A percentile compares a stretch with the other conserved stretches of the same genome.
These are phyloP conservation scores for Drosophila persimilis DNA, from an alignment of 1,140 invertebrate genomes.

Conservation along the genomic window DNA sequence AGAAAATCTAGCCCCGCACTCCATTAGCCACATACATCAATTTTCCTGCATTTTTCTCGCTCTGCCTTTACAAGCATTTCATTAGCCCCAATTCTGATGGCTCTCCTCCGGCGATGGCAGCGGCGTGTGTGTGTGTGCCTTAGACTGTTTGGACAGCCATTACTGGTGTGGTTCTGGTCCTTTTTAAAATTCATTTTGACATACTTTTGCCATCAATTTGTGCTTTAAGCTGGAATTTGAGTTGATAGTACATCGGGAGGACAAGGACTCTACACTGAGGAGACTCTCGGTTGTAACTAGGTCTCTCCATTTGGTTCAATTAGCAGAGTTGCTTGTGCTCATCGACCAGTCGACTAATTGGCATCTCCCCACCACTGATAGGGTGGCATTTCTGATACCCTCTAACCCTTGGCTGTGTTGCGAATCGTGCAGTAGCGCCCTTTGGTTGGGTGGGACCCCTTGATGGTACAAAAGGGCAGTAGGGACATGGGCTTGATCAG, in stretches of 20 bases:
- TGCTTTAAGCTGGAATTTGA: no score
- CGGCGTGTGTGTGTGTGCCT: neutral
- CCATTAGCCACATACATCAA: conserved; percentile 4
- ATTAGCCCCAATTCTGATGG: conserved; percentile 68
- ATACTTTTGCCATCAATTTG: no score
- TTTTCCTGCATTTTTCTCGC: conserved; percentile 34
- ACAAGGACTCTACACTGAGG: neutral
- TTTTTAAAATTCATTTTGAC: no score
- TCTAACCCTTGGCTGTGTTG: neutral
- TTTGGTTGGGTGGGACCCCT: no score
- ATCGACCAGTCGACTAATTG: conserved; percentile 29
- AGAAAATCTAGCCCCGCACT: conserved; percentile 27
- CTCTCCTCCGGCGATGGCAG: conserved; percentile 4
- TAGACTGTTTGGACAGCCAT: conserved; percentile 30
- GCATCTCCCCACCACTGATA: neutral
- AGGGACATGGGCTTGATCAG: no score
- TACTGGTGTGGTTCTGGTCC: no score
- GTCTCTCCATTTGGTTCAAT: conserved; percentile 23
- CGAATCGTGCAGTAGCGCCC: no score
- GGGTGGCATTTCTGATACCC: neutral
- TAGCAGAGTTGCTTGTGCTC: conserved; percentile 24
- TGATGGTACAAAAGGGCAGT: neutral
- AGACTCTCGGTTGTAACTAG: conserved; percentile 12
- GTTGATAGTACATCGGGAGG: no score
- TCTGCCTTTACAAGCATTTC: conserved; percentile 73